Percentiles rank a stretch among this genome's conserved stretches.
phyloP scores from a whole-genome alignment of 2,113 vertebrate species.

The Poecile atricapillus region DNA sequence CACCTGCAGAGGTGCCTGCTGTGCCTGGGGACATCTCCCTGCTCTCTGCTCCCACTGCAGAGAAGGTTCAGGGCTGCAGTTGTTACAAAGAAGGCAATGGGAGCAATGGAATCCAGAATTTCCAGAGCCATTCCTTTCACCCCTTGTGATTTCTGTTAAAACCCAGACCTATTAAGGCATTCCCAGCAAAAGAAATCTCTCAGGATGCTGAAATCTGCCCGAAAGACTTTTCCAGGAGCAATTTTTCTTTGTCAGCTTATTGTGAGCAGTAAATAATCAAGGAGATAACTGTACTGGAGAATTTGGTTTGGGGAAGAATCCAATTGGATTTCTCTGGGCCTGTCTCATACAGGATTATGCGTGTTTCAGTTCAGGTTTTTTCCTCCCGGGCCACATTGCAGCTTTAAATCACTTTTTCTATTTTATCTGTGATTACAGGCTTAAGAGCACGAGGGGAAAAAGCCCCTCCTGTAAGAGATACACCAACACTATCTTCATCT shows the following conservation, averaged over 20 bases:
- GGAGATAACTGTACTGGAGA: background rate
- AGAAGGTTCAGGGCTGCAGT: background rate
- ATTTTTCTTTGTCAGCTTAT: background rate
- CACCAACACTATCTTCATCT: background rate
- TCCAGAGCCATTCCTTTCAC: background rate
- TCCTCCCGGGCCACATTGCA: background rate
- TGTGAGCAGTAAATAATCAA: background rate
- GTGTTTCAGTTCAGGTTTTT: background rate
- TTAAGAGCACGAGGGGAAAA: background rate
- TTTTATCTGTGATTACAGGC: background rate
- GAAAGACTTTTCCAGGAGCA: background rate
- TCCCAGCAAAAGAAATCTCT: background rate
- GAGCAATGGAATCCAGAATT: background rate
- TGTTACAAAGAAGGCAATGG: too few species aligned
- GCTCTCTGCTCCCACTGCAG: rapidly evolving
- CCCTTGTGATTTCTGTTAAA: background rate
- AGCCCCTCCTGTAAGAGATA: background rate
- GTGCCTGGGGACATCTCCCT: background rate
- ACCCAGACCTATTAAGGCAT: background rate
- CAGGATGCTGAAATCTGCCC: background rate
- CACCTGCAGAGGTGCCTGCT: background rate
- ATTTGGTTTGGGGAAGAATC: background rate
- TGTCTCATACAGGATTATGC: background rate
- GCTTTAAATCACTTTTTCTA: background rate
- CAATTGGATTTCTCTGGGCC: background rate